Evolutionary conservation across 2,888 invertebrate genomes (phyloP).

Genomic region (Dryocosmus kuriphilus): DNA sequence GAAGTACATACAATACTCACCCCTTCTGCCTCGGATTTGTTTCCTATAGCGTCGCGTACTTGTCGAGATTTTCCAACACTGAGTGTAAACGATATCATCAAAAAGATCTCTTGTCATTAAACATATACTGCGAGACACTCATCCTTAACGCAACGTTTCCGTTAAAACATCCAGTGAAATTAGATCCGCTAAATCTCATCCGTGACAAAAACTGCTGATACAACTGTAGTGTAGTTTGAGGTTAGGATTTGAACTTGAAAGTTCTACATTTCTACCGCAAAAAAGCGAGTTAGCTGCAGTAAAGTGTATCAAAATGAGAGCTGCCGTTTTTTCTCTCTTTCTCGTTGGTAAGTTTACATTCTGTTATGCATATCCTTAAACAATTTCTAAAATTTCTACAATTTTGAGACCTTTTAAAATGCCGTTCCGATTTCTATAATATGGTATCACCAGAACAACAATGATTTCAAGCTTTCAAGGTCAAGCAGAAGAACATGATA

Average conservation of each 20-base stretch:
- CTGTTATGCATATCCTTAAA: background rate
- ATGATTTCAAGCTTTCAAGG: background rate
- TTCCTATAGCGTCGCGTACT: background rate
- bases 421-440: background rate
- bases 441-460: no score
- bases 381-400: background rate
- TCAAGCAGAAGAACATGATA: background rate
- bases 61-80: background rate
- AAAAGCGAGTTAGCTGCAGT: background rate
- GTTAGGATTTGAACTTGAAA: background rate
- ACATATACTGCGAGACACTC: background rate
- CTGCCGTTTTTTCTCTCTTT: background rate
- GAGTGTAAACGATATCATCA: background rate
- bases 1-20: background rate
- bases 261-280: background rate
- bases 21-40: background rate
- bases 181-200: background rate
- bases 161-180: background rate
- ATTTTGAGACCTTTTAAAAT: background rate
- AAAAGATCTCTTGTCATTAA: background rate
- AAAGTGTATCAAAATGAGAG: conserved; percentile 3
- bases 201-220: background rate
- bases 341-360: conserved; percentile 11
- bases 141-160: background rate
- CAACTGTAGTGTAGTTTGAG: conserved; percentile 3